phyloP scores from a whole-genome alignment of 1,140 invertebrate species.

The Drosophila nigrodunni region DNA sequence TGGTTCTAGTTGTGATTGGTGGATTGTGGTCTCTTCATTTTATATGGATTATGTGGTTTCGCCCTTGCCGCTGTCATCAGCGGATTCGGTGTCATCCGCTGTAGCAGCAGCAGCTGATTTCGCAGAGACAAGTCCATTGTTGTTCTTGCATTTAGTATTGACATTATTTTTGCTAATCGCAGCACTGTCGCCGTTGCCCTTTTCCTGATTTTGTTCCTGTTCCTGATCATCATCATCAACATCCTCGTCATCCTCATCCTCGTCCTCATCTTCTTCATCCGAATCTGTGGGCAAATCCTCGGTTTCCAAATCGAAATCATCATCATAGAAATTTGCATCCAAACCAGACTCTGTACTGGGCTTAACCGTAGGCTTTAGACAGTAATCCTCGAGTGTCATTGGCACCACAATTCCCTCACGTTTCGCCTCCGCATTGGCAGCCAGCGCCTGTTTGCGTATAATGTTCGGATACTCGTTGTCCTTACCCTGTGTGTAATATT shows the following conservation, averaged over 20 bases:
- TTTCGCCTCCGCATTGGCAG: slow-evolving; percentile 96
- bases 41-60: slow-evolving; percentile 80
- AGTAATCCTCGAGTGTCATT: slow-evolving; percentile 98
- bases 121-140: slow-evolving; percentile 57
- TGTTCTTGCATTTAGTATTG: slow-evolving; percentile 67
- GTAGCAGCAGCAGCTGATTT: slow-evolving; percentile 33
- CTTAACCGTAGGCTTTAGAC: slow-evolving; percentile 95
- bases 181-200: slow-evolving; percentile 47
- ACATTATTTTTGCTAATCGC: slow-evolving; percentile 41
- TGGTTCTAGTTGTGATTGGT: background rate
- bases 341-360: slow-evolving; percentile 90
- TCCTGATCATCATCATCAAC: slow-evolving; percentile 86
- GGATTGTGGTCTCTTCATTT: background rate
- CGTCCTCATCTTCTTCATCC: slow-evolving; percentile 87
- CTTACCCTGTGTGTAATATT: slow-evolving; percentile 87
- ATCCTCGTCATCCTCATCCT: slow-evolving; percentile 87
- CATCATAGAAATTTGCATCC: slow-evolving; percentile 96
- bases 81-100: slow-evolving; percentile 68
- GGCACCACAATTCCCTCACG: slow-evolving; percentile 98
- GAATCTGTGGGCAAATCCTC: slow-evolving; percentile 92
- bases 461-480: slow-evolving; percentile 99
- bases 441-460: slow-evolving; percentile 98
- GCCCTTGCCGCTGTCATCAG: slow-evolving; percentile 83
- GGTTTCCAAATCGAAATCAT: slow-evolving; percentile 93
- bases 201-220: slow-evolving; percentile 32